Base-by-base conservation (phyloP, 1,140 invertebrate species). In the Helicoverpa zea region DNA sequence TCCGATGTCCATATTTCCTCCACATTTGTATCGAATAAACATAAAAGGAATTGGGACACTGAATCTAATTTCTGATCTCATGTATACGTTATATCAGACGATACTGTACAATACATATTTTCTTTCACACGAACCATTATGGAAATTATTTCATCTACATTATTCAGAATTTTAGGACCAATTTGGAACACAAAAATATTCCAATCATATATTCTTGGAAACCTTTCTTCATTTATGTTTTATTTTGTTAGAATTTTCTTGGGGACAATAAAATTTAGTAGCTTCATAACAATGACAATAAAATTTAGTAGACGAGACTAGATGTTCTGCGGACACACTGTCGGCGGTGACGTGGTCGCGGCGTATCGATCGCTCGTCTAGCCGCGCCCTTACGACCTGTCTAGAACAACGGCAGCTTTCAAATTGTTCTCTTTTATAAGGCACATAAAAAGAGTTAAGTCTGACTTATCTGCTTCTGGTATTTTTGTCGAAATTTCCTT, bases 371-470 rank as follows among this genome's bases (percentile, higher is more conserved):
- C 73, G 73, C 3, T 47, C 18, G 74, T 76, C 74, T 76, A 23
- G 59, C 74, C 58, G 74, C 74, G 47, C 74, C 74, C 58, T 76
- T 63, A 76, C 74, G 43, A n/a, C 43, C 64, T 49, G 64, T 43
- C 74, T 76, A 47, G 59, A 63, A 76, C 59, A 47, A 63, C 49
- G 58, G 4, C 43, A 63, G 29, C n/a, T 76, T 61, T 63, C 74
- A 76, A 63, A 47, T 63, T 63, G 59, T 76, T 13, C 13, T 47
- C 43, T 77, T 77, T 77, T 77, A 77, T 77, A 49, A 12, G 16
- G 23, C 49, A 11, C 49, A 16, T 76, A 76, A 77, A 35, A 77
- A 35, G 61, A 49, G 61, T 66, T 43, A 30, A 47, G 61, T 47
- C 10, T 68, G 43, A 12, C 49, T 77, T 64, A 77, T 64, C 61